Evolutionary conservation across 2,888 invertebrate genomes (phyloP).

Genomic region (Caenorhabditis zanzibari): DNA sequence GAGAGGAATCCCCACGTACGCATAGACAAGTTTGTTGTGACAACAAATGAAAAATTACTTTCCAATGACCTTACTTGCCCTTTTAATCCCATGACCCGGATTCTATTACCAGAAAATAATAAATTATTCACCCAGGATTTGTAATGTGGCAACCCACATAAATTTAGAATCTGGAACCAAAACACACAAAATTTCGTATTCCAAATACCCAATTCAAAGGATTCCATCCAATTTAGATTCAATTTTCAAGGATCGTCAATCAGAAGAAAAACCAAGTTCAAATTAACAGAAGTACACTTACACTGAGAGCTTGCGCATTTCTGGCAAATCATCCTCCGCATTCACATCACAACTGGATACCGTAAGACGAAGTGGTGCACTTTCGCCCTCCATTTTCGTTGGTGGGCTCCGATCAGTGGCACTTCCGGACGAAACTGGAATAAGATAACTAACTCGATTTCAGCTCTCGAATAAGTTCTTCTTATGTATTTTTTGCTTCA

Average conservation of each 20-base stretch:
- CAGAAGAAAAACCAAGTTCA: background rate
- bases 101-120: constrained; percentile 11
- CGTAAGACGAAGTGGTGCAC: constrained; percentile 44
- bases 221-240: background rate
- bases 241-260: constrained; percentile 4
- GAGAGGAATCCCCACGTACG: too few relatives aligned
- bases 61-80: constrained; percentile 5
- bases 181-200: constrained; percentile 7
- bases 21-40: too few relatives aligned
- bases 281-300: constrained; percentile 21
- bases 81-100: background rate
- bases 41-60: background rate
- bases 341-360: constrained; percentile 64
- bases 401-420: constrained; percentile 56
- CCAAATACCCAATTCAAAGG: background rate
- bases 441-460: constrained; percentile 1
- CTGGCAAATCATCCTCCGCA: constrained; percentile 45
- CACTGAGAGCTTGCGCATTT: constrained; percentile 56
- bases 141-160: constrained; percentile 1
- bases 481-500: background rate
- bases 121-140: background rate
- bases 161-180: background rate
- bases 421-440: constrained; percentile 66
- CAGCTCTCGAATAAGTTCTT: background rate
- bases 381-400: constrained; percentile 16